Evolutionary conservation across 2,797 vertebrate genomes (phyloP).

Genomic region (Lerista edwardsae): DNA sequence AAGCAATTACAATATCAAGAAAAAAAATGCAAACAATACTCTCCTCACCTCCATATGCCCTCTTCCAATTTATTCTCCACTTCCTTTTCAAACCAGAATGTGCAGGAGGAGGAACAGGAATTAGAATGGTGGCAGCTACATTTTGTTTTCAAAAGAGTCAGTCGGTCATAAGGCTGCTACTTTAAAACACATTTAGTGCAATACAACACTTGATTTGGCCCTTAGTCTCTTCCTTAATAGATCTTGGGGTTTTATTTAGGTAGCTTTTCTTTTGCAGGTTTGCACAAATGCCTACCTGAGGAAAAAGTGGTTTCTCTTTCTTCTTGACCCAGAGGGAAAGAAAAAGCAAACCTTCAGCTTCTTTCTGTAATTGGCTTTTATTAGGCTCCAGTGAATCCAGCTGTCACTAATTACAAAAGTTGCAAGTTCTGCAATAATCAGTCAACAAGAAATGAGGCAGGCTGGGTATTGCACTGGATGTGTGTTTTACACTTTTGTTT

Average conservation of each 20-base stretch:
- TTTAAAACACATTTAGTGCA: too few species aligned
- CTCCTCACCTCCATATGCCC: too few species aligned
- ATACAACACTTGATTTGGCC: too few species aligned
- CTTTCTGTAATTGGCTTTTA: slow-evolving; percentile 18
- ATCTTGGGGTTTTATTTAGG: slow-evolving; percentile 49
- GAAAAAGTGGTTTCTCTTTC: slow-evolving; percentile 16
- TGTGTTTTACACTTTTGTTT: neutral
- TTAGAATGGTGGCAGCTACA: too few species aligned
- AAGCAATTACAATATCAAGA: neutral
- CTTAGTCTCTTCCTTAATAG: slow-evolving; percentile 24
- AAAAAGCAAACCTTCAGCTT: slow-evolving; percentile 37
- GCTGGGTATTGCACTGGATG: slow-evolving; percentile 17
- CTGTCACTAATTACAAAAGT: slow-evolving; percentile 41
- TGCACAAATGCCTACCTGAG: neutral
- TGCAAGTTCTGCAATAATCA: slow-evolving; percentile 28
- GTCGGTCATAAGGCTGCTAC: too few species aligned
- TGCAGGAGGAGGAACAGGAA: too few species aligned
- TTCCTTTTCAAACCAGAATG: too few species aligned
- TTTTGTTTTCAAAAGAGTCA: too few species aligned
- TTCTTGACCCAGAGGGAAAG: neutral
- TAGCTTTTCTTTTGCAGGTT: slow-evolving; percentile 35
- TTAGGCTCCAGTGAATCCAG: slow-evolving; percentile 40
- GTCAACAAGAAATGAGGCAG: slow-evolving; percentile 30
- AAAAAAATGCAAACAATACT: neutral
- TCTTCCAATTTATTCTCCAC: too few species aligned